phyloP scores from a whole-genome alignment of 2,113 vertebrate genomes.

The Epinephelus fuscoguttatus region DNA sequence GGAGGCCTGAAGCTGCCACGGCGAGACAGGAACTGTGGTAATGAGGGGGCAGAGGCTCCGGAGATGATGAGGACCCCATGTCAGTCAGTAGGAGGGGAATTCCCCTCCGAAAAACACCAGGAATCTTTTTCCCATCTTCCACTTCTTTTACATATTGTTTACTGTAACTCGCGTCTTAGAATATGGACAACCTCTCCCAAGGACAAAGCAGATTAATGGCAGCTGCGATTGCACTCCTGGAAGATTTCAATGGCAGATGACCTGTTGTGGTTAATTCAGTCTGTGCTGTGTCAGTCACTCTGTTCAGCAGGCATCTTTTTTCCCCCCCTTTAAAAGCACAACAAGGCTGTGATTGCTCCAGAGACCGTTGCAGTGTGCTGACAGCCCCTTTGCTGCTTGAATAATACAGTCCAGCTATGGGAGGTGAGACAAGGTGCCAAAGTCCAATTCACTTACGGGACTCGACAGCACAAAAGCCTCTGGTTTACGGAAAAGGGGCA shows the following conservation, averaged over 20 bases:
- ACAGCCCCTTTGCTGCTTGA: slow-evolving; percentile 73
- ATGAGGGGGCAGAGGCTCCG: slow-evolving; percentile 44
- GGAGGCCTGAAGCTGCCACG: slow-evolving; percentile 42
- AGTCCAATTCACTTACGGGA: slow-evolving; percentile 96
- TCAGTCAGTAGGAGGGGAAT: slow-evolving; percentile 42
- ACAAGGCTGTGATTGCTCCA: slow-evolving; percentile 71
- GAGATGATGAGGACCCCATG: slow-evolving; percentile 60
- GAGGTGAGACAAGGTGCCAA: slow-evolving; percentile 87
- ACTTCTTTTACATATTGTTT: slow-evolving; percentile 29
- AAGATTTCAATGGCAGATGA: slow-evolving; percentile 68
- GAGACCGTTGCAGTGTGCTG: slow-evolving; percentile 63
- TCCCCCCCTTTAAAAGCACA: slow-evolving; percentile 63
- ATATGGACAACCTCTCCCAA: slow-evolving; percentile 57
- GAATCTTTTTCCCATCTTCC: slow-evolving; percentile 17
- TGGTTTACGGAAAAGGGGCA: slow-evolving; percentile 96
- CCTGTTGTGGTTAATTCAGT: slow-evolving; percentile 70
- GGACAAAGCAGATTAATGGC: slow-evolving; percentile 63
- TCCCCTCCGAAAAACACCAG: slow-evolving; percentile 33
- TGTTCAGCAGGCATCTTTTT: slow-evolving; percentile 62
- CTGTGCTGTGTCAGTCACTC: slow-evolving; percentile 69
- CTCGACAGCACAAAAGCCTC: slow-evolving; percentile 90
- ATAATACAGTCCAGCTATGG: slow-evolving; percentile 78
- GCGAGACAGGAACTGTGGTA: slow-evolving; percentile 53
- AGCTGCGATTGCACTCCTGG: slow-evolving; percentile 65
- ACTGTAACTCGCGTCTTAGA: slow-evolving; percentile 28